phyloP scores from a whole-genome alignment of 2,113 vertebrate genomes.

The Bufo bufo region DNA sequence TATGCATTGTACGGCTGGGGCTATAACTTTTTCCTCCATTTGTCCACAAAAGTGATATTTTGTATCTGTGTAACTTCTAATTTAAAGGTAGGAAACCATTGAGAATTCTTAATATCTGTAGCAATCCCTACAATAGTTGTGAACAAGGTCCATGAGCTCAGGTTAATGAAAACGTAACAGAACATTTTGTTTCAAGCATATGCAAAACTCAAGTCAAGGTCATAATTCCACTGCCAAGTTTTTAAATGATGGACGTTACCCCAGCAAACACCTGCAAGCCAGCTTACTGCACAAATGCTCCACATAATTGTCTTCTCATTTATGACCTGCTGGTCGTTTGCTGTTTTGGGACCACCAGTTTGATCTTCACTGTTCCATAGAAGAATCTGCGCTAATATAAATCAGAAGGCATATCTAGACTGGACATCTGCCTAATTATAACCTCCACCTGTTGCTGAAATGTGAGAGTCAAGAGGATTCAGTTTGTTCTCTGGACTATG shows the following conservation, averaged over 20 bases:
- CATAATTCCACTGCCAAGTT: not conserved
- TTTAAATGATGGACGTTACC: not conserved
- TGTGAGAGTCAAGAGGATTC: slow-evolving; percentile 38
- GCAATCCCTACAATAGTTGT: not conserved
- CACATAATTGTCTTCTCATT: slow-evolving; percentile 8
- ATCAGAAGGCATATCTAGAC: not conserved
- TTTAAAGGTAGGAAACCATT: too few species aligned
- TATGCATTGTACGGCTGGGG: not conserved
- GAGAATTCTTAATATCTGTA: not conserved
- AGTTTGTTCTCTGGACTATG: slow-evolving; percentile 26
- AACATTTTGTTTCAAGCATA: not conserved
- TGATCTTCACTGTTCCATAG: not conserved
- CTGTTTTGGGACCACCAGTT: slow-evolving; percentile 3
- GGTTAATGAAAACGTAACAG: not conserved
- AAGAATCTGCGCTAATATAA: not conserved
- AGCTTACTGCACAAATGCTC: not conserved
- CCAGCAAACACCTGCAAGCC: not conserved
- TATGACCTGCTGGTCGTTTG: slow-evolving; percentile 13
- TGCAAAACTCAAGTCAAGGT: not conserved
- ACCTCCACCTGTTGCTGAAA: slow-evolving; percentile 50
- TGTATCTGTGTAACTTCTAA: too few species aligned
- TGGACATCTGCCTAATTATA: slow-evolving; percentile 51
- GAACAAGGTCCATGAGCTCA: not conserved
- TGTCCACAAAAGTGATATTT: not conserved
- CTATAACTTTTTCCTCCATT: not conserved